phyloP scores from a whole-genome alignment of 2,888 invertebrate species.

The Chymomyza caudatula region DNA sequence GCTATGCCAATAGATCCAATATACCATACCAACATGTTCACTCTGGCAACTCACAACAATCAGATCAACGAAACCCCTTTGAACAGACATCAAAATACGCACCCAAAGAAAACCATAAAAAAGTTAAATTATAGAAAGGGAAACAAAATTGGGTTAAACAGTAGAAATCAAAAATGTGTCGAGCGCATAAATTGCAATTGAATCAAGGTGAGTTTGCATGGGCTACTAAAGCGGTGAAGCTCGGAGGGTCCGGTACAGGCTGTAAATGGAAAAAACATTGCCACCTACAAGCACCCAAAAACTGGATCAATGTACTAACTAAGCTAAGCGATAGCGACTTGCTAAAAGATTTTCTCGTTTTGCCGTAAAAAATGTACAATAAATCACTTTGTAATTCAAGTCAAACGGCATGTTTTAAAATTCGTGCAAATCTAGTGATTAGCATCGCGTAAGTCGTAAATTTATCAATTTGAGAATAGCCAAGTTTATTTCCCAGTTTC shows the following conservation, averaged over 20 bases:
- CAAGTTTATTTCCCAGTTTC: too few relatives aligned
- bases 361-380: background rate
- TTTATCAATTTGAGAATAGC: slow-evolving; percentile 9
- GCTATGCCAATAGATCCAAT: background rate
- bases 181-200: slow-evolving; percentile 23
- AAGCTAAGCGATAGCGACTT: slow-evolving; percentile 16
- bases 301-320: slow-evolving; percentile 65
- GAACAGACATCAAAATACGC: background rate
- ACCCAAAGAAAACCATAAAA: slow-evolving; percentile 5
- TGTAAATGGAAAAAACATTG: slow-evolving; percentile 59
- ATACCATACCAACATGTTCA: slow-evolving; percentile 66
- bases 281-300: slow-evolving; percentile 59
- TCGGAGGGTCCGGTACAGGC: slow-evolving; percentile 47
- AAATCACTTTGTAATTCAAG: slow-evolving; percentile 26
- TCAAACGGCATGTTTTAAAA: slow-evolving; percentile 38
- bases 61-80: background rate
- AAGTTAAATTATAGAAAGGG: slow-evolving; percentile 27
- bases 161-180: slow-evolving; percentile 7
- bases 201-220: slow-evolving; percentile 37
- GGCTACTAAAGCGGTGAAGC: slow-evolving; percentile 37
- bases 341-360: slow-evolving; percentile 51
- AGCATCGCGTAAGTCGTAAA: slow-evolving; percentile 38
- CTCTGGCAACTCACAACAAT: slow-evolving; percentile 48
- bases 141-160: slow-evolving; percentile 53
- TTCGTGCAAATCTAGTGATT: slow-evolving; percentile 58